Evolutionary conservation across 1,140 invertebrate species (phyloP).

Genomic region (Drosophila novamexicana): DNA sequence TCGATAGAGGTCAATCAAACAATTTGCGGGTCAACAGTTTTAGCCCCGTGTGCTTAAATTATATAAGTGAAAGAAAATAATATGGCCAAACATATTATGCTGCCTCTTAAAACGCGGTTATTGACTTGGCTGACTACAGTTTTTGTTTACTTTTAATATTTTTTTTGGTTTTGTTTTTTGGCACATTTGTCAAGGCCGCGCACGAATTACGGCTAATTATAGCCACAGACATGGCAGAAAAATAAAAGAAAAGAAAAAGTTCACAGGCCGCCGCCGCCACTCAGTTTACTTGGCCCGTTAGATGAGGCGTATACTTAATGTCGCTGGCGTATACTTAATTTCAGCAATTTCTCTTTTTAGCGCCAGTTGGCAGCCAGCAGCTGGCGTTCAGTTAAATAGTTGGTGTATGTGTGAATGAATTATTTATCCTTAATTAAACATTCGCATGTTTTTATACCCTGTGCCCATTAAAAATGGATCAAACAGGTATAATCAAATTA

Average conservation of each 20-base stretch:
- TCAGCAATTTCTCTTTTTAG: neutral
- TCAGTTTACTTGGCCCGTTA: slow-evolving; percentile 27
- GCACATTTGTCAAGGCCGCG: slow-evolving; percentile 42
- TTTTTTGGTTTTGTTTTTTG: slow-evolving; percentile 9
- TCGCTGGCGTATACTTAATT: slow-evolving; percentile 40
- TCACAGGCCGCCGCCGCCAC: slow-evolving; percentile 35
- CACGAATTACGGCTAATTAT: slow-evolving; percentile 53
- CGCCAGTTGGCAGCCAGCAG: slow-evolving; percentile 12
- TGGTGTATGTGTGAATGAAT: slow-evolving; percentile 9
- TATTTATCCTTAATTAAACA: slow-evolving; percentile 21
- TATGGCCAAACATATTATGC: slow-evolving; percentile 32
- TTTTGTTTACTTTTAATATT: neutral
- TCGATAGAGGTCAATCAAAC: slow-evolving; percentile 30
- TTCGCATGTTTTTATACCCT: slow-evolving; percentile 5
- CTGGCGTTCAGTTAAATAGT: slow-evolving; percentile 11
- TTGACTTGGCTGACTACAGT: slow-evolving; percentile 35
- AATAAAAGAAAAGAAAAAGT: slow-evolving; percentile 34
- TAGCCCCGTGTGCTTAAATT: slow-evolving; percentile 24
- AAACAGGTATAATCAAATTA: too few relatives aligned
- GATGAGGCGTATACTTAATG: slow-evolving; percentile 40
- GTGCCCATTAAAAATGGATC: neutral
- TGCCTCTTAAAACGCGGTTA: slow-evolving; percentile 34
- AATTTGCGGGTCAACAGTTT: slow-evolving; percentile 14
- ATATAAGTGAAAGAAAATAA: slow-evolving; percentile 47
- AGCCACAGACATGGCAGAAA: slow-evolving; percentile 21